These are phyloP conservation scores for Siniperca knerii DNA, from an alignment of 2,113 vertebrate species.

Conservation along the genomic window DNA sequence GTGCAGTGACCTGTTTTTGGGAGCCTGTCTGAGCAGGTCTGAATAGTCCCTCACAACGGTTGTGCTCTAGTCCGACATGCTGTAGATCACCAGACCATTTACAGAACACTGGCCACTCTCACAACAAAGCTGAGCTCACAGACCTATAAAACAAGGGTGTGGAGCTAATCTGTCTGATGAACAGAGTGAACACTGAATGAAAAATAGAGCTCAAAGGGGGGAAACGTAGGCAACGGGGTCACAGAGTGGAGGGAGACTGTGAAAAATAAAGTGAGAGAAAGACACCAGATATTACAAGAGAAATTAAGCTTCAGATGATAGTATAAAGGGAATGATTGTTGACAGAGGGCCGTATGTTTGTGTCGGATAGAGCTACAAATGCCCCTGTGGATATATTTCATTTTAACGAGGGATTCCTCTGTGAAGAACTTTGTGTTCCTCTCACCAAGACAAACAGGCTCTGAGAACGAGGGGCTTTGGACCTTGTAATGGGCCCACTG, in stretches of 20 bases:
- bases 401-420: slow-evolving; percentile 65
- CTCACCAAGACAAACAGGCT: slow-evolving; percentile 77
- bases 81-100: slow-evolving; percentile 51
- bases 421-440: slow-evolving; percentile 62
- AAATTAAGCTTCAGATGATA: slow-evolving; percentile 29
- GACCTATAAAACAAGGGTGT: slow-evolving; percentile 73
- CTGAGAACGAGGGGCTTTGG: slow-evolving; percentile 54
- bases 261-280: slow-evolving; percentile 14
- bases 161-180: slow-evolving; percentile 63
- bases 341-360: slow-evolving; percentile 51
- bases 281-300: slow-evolving; percentile 19
- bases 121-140: slow-evolving; percentile 71
- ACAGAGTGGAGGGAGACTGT: slow-evolving; percentile 4
- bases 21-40: slow-evolving; percentile 52
- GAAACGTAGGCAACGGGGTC: slow-evolving; percentile 7
- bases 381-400: slow-evolving; percentile 62
- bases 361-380: slow-evolving; percentile 50
- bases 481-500: slow-evolving; percentile 52
- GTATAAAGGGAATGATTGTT: slow-evolving; percentile 31
- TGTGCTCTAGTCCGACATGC: slow-evolving; percentile 34
- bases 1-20: slow-evolving; percentile 57
- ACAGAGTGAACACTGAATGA: slow-evolving; percentile 43
- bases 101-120: slow-evolving; percentile 57
- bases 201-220: slow-evolving; percentile 13
- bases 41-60: slow-evolving; percentile 24